Base-by-base conservation (phyloP, 1,140 invertebrate species). In the Apis florea region DNA sequence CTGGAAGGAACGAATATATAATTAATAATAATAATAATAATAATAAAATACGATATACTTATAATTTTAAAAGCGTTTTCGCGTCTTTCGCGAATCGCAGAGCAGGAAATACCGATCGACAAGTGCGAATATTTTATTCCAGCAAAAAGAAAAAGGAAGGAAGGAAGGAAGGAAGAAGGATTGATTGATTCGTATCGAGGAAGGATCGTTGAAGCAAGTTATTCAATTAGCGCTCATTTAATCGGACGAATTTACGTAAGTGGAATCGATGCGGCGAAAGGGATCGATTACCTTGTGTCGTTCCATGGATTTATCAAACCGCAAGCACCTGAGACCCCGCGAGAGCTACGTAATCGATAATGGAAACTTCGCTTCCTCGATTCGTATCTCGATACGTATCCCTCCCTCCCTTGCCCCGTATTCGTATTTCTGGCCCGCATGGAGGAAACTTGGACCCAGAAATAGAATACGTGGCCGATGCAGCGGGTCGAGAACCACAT, bases 301-400 rank as follows among this genome's bases (percentile, higher is more conserved):
- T 59, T 21, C 26, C 53, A 51, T 31, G 54, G 74, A 75, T 70
- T 84, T 77, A 67, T 64, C 2, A 40, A 74, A 71, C 74, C 83
- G 53, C 78, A 61, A 47, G 54, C 15, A 77, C 78, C 53, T 51
- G 68, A 64, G 61, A 58, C 56, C 15, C 2, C 17, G 51, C 54
- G 54, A 75, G 31, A n/a, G n/a, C n/a, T 66, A 85, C 71, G 85
- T 85, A 85, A 87, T 84, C 82, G 79, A 82, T 84, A 87, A 84
- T 82, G 86, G 64, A 86, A 86, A 87, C 83, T 70, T 77, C 40
- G 51, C 68, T 86, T 83, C 72, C 74, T 58, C 49, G 53, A 75
- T 75, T 79, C 54, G 51, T 26, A 51, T 51, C 13, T 64, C 19
- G 19, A 9, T 19, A 12, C 63, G 19, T 51, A 15, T 26, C 73